These are phyloP conservation scores for Tachystola acroxantha DNA, from an alignment of 2,888 invertebrate species.

Conservation along the genomic window DNA sequence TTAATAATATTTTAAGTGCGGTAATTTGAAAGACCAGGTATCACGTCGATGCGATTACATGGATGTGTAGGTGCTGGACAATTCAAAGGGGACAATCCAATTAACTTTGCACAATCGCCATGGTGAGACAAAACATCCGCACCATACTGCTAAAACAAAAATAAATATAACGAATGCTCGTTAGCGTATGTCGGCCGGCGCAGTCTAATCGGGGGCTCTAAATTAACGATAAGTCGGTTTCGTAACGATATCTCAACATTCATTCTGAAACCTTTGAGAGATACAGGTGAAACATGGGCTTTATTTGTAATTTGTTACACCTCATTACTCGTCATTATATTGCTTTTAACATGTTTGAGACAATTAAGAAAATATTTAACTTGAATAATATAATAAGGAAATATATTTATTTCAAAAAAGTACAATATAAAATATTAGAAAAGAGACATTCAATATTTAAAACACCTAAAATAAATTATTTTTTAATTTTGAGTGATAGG, in stretches of 20 bases:
- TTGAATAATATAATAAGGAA: no score
- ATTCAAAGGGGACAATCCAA: slow-evolving; percentile 55
- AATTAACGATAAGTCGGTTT: slow-evolving; percentile 73
- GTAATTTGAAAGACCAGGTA: slow-evolving; percentile 27
- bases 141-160: slow-evolving; percentile 63
- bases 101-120: slow-evolving; percentile 62
- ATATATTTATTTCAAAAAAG: no score
- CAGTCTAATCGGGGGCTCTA: slow-evolving; percentile 71
- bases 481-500: no score
- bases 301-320: slow-evolving; percentile 48
- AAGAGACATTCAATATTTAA: no score
- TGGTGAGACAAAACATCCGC: slow-evolving; percentile 64
- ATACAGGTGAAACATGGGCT: slow-evolving; percentile 59
- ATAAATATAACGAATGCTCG: slow-evolving; percentile 69
- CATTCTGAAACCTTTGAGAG: slow-evolving; percentile 61
- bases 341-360: no score
- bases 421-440: no score
- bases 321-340: slow-evolving; percentile 24
- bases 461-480: no score
- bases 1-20: no score
- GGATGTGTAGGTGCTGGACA: slow-evolving; percentile 33
- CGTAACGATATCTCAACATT: slow-evolving; percentile 66
- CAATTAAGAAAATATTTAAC: no score
- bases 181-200: slow-evolving; percentile 66
- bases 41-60: slow-evolving; percentile 28